Conservation (phyloP, 2,113 vertebrate species). For the Lepidothrix coronata region DNA sequence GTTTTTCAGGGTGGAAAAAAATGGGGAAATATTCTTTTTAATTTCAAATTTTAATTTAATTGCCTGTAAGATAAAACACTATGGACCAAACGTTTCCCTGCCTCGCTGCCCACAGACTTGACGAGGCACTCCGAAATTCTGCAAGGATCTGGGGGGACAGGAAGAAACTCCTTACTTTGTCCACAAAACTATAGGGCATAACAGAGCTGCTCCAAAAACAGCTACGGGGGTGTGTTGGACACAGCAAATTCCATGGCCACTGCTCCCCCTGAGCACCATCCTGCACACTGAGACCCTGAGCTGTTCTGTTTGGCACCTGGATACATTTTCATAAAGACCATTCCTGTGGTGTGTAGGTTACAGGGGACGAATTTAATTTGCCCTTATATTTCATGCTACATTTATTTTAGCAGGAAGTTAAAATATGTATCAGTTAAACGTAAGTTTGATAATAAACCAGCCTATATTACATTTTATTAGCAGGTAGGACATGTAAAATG, state of each 20-base stretch:
- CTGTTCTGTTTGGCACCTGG: not conserved
- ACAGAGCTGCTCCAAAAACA: not conserved
- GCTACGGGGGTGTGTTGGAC: not conserved
- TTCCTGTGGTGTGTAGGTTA: not conserved
- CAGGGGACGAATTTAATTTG: not conserved
- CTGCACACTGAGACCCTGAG: not conserved
- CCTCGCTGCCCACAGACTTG: not conserved
- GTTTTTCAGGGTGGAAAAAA: not conserved
- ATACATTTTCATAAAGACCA: not conserved
- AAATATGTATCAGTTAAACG: conserved; percentile 7
- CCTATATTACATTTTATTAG: not conserved
- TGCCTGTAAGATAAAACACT: not conserved
- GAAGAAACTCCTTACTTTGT: not conserved
- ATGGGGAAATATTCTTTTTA: not conserved
- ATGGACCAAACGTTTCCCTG: not conserved
- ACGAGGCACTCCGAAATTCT: not conserved
- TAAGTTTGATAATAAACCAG: not conserved
- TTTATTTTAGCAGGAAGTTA: conserved; percentile 27
- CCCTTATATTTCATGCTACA: not conserved
- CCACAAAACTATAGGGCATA: not conserved
- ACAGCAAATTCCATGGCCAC: not conserved
- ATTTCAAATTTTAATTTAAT: not conserved
- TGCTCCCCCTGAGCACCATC: accelerated
- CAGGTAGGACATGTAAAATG: not conserved
- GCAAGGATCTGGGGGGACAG: not conserved